These are phyloP conservation scores for Chanos chanos DNA, from an alignment of 2,797 vertebrate species.

Conservation along the genomic window DNA sequence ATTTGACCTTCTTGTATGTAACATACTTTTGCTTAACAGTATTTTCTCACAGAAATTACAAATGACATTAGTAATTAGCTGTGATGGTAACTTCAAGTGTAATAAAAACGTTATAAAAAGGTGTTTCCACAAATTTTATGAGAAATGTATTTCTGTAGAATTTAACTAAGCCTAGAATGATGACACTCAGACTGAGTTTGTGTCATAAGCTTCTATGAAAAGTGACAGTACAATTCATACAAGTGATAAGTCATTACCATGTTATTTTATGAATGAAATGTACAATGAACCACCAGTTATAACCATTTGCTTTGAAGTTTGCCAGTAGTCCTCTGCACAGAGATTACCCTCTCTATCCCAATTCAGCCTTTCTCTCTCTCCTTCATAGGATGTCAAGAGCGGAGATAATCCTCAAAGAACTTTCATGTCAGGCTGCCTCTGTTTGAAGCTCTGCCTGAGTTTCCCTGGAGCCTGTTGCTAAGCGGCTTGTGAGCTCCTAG, in stretches of 20 bases:
- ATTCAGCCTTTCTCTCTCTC: constrained; percentile 13
- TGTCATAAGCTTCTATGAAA: too few relatives aligned
- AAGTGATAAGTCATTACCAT: constrained; percentile 5
- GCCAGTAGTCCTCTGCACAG: constrained; percentile 10
- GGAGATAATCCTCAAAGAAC: constrained; percentile 31
- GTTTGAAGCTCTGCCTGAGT: constrained; percentile 21
- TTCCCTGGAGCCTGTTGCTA: constrained; percentile 11
- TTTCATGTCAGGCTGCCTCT: constrained; percentile 13
- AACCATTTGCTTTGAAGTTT: constrained; percentile 5
- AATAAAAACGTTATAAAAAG: too few relatives aligned
- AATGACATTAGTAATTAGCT: too few relatives aligned
- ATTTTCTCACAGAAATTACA: too few relatives aligned
- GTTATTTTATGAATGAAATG: constrained; percentile 11
- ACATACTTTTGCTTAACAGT: too few relatives aligned
- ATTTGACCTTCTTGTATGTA: too few relatives aligned
- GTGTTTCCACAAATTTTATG: too few relatives aligned
- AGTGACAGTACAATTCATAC: too few relatives aligned
- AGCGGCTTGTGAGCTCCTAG: constrained; percentile 14
- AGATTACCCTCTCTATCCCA: constrained; percentile 9
- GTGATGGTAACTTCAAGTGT: too few relatives aligned
- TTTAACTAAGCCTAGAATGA: too few relatives aligned
- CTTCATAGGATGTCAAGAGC: constrained; percentile 9
- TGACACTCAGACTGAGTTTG: too few relatives aligned
- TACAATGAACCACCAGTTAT: constrained; percentile 3
- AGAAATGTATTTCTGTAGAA: too few relatives aligned